Conservation (phyloP, 2,888 invertebrate genomes). For the Drosophila incognita region DNA sequence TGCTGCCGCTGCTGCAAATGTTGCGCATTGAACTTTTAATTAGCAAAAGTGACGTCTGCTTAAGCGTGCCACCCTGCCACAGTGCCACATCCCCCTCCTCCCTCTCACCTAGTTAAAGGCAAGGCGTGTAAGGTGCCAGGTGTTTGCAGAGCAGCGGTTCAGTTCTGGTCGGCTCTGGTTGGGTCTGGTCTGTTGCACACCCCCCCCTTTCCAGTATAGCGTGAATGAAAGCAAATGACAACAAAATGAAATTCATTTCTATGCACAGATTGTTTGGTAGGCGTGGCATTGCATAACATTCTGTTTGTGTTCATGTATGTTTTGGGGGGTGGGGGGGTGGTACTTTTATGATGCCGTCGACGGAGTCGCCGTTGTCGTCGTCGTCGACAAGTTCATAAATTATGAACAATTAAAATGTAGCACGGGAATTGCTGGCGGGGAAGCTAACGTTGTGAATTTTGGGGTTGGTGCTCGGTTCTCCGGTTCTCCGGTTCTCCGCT, state of each 20-base stretch:
- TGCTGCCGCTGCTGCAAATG: conserved; percentile 59
- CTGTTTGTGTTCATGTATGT: conserved; percentile 61
- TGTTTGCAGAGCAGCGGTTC: conserved; percentile 23
- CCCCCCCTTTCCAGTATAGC: neutral
- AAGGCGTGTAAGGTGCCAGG: conserved; percentile 40
- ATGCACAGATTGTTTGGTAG: conserved; percentile 58
- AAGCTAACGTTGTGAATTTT: neutral
- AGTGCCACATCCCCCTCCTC: neutral
- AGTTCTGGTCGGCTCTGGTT: neutral
- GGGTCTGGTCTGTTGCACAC: conserved; percentile 1
- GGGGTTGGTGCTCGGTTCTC: conserved; percentile 10
- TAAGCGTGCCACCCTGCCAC: conserved; percentile 34
- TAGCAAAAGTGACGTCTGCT: conserved; percentile 67
- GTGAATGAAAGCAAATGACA: conserved; percentile 40
- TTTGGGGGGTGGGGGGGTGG: conserved; percentile 12
- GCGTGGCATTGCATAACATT: conserved; percentile 57
- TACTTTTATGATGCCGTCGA: conserved; percentile 45
- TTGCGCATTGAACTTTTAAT: conserved; percentile 77
- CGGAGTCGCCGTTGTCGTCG: conserved; percentile 28
- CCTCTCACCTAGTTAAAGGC: conserved; percentile 13
- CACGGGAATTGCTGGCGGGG: conserved; percentile 30
- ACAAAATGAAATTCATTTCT: conserved; percentile 63
- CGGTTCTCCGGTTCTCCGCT: conserved; percentile 7
- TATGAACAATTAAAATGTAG: conserved; percentile 61
- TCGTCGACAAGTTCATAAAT: conserved; percentile 60